Conservation (phyloP, 2,797 vertebrate genomes). For the Pteronotus mesoamericanus region DNA sequence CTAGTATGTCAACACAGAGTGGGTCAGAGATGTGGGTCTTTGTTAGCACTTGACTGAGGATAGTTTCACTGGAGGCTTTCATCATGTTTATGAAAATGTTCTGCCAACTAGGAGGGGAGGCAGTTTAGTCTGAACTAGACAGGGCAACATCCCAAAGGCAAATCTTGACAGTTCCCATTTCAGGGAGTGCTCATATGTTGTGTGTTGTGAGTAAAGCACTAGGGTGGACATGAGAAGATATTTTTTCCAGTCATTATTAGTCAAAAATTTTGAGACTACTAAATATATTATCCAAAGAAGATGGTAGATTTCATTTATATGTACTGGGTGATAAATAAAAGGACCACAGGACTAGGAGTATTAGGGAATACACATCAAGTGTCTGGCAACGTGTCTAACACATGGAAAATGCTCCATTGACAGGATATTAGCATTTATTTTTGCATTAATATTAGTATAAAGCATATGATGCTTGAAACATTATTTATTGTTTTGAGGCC, state of each 20-base stretch:
- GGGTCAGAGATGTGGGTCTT: neutral
- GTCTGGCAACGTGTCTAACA: neutral
- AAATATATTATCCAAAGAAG: neutral
- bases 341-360: neutral
- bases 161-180: neutral
- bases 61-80: neutral
- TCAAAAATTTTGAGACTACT: neutral
- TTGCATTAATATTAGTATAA: neutral
- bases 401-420: neutral
- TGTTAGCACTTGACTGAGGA: neutral
- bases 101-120: neutral
- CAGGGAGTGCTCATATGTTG: neutral
- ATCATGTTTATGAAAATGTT: neutral
- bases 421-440: neutral
- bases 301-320: neutral
- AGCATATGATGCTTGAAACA: neutral
- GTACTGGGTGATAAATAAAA: neutral
- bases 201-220: neutral
- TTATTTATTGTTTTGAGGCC: neutral
- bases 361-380: neutral
- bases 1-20: accelerated
- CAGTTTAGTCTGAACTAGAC: neutral
- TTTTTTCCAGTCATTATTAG: neutral
- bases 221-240: neutral
- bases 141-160: neutral